phyloP scores from a whole-genome alignment of 2,113 vertebrate genomes.

The Corythaixoides concolor region DNA sequence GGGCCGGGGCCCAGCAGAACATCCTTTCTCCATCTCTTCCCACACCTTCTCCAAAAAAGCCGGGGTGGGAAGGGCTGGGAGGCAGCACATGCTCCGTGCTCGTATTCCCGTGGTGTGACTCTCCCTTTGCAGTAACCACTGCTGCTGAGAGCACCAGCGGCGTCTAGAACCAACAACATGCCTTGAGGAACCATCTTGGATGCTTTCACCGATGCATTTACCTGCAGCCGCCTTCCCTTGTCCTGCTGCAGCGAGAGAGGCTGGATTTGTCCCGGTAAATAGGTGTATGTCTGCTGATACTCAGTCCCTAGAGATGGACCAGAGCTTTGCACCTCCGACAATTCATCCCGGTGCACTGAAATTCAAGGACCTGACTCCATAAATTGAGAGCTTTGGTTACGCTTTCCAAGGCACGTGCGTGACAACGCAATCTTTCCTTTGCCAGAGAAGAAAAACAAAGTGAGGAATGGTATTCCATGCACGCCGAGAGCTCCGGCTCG shows the following conservation, averaged over 20 bases:
- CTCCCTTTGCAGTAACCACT: fast-evolving
- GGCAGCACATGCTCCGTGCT: neutral
- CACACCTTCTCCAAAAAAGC: neutral
- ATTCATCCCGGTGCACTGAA: fast-evolving
- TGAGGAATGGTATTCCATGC: neutral
- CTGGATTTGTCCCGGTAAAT: neutral
- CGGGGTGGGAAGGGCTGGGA: neutral
- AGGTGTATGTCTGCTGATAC: neutral
- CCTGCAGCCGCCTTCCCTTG: neutral
- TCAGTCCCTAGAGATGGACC: neutral
- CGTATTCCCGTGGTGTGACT: fast-evolving
- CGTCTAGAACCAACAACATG: neutral
- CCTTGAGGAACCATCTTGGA: neutral
- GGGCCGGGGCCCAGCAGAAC: neutral
- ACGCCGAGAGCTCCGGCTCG: fast-evolving
- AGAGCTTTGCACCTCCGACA: neutral
- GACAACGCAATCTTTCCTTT: neutral
- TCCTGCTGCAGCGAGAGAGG: neutral
- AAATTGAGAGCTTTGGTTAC: neutral
- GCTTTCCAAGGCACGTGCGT: fast-evolving
- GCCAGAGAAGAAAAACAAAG: neutral
- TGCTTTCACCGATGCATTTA: fast-evolving
- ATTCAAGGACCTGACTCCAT: neutral
- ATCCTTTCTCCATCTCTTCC: neutral
- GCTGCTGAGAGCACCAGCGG: neutral